A percentile compares a stretch with the other conserved stretches of the same genome.
These are phyloP conservation scores for Gymnothorax javanicus DNA, from an alignment of 2,797 vertebrate genomes.

Conservation along the genomic window DNA sequence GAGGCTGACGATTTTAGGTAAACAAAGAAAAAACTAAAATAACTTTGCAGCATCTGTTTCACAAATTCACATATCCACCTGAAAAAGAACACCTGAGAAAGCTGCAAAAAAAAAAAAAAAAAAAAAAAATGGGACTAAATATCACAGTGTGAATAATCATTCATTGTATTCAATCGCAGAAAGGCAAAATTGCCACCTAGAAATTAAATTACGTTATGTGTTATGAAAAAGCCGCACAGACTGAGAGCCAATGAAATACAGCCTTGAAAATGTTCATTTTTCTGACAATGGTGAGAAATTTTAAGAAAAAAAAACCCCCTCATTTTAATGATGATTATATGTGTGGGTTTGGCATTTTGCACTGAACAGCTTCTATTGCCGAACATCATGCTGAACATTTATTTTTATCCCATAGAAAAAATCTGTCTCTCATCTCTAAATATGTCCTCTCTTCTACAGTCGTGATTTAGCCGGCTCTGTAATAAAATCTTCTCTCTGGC, in stretches of 20 bases:
- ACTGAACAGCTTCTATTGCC: neutral
- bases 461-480: neutral
- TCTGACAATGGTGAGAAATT: neutral
- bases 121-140: too few species aligned
- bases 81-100: neutral
- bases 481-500: neutral
- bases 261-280: neutral
- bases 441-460: neutral
- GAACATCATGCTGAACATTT: neutral
- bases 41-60: neutral
- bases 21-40: neutral
- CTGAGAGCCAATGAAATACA: neutral
- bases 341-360: neutral
- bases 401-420: neutral
- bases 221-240: neutral
- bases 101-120: neutral
- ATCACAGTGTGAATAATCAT: neutral
- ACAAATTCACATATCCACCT: neutral
- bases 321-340: neutral
- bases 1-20: neutral
- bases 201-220: neutral
- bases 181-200: neutral
- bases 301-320: neutral
- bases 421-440: neutral
- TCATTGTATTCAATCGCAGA: neutral